Percentiles rank a stretch among this genome's conserved stretches.
Evolutionary conservation across 2,888 invertebrate genomes (phyloP).

Genomic region (Pherbina coryleti): DNA sequence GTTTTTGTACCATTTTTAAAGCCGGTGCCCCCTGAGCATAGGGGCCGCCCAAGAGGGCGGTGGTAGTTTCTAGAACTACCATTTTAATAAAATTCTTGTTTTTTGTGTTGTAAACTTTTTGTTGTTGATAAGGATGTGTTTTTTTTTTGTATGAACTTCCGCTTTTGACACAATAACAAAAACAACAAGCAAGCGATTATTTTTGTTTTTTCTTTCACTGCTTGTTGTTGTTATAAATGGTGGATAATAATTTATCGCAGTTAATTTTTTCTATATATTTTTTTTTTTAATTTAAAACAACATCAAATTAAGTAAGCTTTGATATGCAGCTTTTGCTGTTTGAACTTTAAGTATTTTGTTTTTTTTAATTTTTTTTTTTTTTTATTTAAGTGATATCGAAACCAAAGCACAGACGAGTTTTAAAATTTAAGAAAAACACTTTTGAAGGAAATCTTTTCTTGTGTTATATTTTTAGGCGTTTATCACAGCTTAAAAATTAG

Average conservation of each 20-base stretch:
- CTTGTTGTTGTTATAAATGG: too few species aligned
- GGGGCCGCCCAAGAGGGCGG: conserved; percentile 80
- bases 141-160: conserved; percentile 5
- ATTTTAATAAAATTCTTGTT: conserved; percentile 63
- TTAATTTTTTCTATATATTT: too few species aligned
- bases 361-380: neutral
- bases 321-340: conserved; percentile 6
- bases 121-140: neutral
- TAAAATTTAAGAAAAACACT: neutral
- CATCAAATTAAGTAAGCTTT: neutral
- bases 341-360: neutral
- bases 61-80: conserved; percentile 83
- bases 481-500: conserved; percentile 6
- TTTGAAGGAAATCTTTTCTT: neutral
- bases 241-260: too few species aligned
- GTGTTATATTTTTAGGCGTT: conserved; percentile 5
- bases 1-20: conserved; percentile 90
- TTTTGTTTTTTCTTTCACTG: too few species aligned
- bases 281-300: too few species aligned
- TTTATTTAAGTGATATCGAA: neutral
- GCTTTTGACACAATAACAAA: neutral
- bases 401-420: neutral
- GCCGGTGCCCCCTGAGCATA: conserved; percentile 87
- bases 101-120: conserved; percentile 2
- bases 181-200: neutral